phyloP scores from a whole-genome alignment of 2,797 vertebrate species.

The Gymnothorax javanicus region DNA sequence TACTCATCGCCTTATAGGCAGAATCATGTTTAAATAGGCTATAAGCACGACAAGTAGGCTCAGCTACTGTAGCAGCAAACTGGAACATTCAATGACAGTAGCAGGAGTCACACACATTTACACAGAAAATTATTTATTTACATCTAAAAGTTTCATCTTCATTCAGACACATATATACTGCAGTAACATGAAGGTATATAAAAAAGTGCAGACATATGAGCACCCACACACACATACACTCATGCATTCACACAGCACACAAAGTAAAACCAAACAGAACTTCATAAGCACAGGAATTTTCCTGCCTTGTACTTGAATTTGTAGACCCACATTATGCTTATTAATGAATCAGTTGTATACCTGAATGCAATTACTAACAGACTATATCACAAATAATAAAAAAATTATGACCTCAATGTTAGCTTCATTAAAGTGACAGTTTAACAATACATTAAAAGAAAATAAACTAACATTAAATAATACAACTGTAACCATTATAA shows the following conservation, averaged over 20 bases:
- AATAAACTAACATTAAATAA: slow-evolving; percentile 10
- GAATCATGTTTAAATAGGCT: background rate
- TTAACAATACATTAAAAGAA: background rate
- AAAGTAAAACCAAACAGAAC: slow-evolving; percentile 13
- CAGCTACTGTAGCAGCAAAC: background rate
- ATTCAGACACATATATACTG: slow-evolving; percentile 26
- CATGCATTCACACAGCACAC: slow-evolving; percentile 1
- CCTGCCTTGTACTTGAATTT: slow-evolving; percentile 21
- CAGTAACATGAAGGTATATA: slow-evolving; percentile 29
- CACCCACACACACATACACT: slow-evolving; percentile 13
- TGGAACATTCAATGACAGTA: background rate
- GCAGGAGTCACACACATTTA: background rate
- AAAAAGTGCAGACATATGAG: slow-evolving; percentile 19
- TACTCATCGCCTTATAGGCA: background rate
- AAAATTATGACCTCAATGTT: slow-evolving; percentile 21
- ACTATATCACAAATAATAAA: slow-evolving; percentile 24
- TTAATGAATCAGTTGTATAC: slow-evolving; percentile 19
- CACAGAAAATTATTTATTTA: slow-evolving; percentile 24
- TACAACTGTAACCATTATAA: slow-evolving; percentile 24
- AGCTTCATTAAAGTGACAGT: slow-evolving; percentile 20
- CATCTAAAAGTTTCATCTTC: slow-evolving; percentile 18
- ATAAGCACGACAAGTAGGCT: background rate
- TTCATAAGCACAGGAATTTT: slow-evolving; percentile 24
- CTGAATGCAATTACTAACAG: slow-evolving; percentile 28
- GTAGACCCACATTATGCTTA: slow-evolving; percentile 25